Base-by-base conservation (phyloP, 1,140 invertebrate species). In the honey bee (Apis mellifera) region DNA sequence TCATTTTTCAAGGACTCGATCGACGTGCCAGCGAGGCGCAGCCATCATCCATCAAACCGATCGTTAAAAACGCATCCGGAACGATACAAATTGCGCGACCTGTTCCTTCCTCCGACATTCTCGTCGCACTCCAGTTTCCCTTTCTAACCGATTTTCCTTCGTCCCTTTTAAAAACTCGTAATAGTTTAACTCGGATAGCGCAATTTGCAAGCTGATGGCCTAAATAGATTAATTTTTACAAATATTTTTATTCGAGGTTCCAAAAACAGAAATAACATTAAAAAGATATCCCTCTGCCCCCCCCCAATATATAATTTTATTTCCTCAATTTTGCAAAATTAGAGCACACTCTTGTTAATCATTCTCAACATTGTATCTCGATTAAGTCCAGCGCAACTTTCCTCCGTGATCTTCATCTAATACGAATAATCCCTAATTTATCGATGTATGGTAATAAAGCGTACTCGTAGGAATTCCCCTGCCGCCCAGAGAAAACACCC, bases 41-140 rank as follows among this genome's bases (percentile, higher is more conserved):
- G 73, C 84, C 72, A 90, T 65, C 93, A 94, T 94, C 93, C 90
- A 93, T 94, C 93, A 94, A 91, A 88, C 54, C 78, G 91, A 94
- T 94, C 93, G 92, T 94, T 94, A 94, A 94, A 94, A 94, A 93
- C 90, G 90, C 90, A 94, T 93, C 90, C 82, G 55, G 86, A 78
- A 85, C 88, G 84, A 91, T 93, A 92, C 91, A 93, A 93, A 92
- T 92, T 93, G 91, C 89, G 89, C 83, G 85, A 90, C 84, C 68
- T 84, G 79, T 42, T n/a, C 42, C 73, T 60, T n/a, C 23, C n/a
- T n/a, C 52, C 62, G 73, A n/a, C 52, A 54, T 55, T 65, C 50
- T 50, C 71, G 54, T 42, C 75, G 23, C 57, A 52, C 60, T 64
- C 52, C 42, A 57, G 78, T 72, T 82, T 83, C 72, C 80, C 68